Conservation (phyloP, 1,140 invertebrate species). For the Drosophila guanche region DNA sequence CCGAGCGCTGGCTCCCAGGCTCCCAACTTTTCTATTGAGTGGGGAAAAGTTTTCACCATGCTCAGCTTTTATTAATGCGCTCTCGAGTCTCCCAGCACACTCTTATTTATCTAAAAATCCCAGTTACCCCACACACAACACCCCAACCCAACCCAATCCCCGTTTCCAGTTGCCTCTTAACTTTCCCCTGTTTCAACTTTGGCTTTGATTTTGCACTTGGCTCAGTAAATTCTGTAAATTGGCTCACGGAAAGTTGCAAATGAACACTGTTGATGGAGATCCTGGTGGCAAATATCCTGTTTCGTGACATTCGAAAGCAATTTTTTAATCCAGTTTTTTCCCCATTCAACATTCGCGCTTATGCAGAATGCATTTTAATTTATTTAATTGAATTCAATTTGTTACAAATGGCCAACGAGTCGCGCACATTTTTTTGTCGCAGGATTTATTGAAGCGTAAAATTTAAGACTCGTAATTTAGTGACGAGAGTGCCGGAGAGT, state of each 20-base stretch:
- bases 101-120: slow-evolving; percentile 54
- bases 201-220: slow-evolving; percentile 59
- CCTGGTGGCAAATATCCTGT: slow-evolving; percentile 13
- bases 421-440: slow-evolving; percentile 16
- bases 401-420: slow-evolving; percentile 62
- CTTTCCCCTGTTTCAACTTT: slow-evolving; percentile 51
- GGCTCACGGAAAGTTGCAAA: slow-evolving; percentile 53
- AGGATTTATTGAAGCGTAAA: slow-evolving; percentile 79
- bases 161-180: slow-evolving; percentile 1
- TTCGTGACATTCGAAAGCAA: slow-evolving; percentile 43
- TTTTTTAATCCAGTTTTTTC: slow-evolving; percentile 61
- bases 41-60: slow-evolving; percentile 62
- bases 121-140: slow-evolving; percentile 9
- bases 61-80: slow-evolving; percentile 68
- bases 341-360: slow-evolving; percentile 51
- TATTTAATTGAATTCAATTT: slow-evolving; percentile 81
- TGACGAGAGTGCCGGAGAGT: slow-evolving; percentile 47
- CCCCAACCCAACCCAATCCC: neutral
- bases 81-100: slow-evolving; percentile 46
- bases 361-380: slow-evolving; percentile 79
- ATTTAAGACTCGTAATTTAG: slow-evolving; percentile 74
- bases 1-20: slow-evolving; percentile 15
- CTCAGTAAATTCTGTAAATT: slow-evolving; percentile 39
- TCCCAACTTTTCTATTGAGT: slow-evolving; percentile 70
- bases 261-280: slow-evolving; percentile 3